These are phyloP conservation scores for Proisotoma minuta DNA, from an alignment of 2,888 invertebrate genomes.

Conservation along the genomic window DNA sequence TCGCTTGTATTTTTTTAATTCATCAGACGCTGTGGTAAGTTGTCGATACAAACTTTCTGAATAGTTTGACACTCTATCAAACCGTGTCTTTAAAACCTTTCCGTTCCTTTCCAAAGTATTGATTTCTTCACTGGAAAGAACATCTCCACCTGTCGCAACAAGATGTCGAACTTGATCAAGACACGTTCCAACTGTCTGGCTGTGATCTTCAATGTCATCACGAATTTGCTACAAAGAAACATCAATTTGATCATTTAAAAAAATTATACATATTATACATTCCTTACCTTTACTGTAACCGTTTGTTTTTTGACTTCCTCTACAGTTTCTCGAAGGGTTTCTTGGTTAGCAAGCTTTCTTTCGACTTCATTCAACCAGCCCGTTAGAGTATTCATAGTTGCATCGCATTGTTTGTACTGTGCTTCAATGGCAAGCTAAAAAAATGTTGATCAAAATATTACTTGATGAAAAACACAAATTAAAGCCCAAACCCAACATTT, in stretches of 20 bases:
- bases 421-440: conserved; percentile 90
- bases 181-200: conserved; percentile 75
- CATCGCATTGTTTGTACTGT: conserved; percentile 86
- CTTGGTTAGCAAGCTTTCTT: conserved; percentile 75
- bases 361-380: conserved; percentile 84
- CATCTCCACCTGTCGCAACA: conserved; percentile 81
- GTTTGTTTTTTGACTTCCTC: conserved; percentile 85
- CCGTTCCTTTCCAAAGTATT: conserved; percentile 80
- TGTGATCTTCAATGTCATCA: conserved; percentile 81
- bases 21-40: conserved; percentile 74
- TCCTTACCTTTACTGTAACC: conserved; percentile 71
- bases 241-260: neutral
- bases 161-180: conserved; percentile 85
- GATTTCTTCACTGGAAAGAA: conserved; percentile 87
- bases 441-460: conserved; percentile 5
- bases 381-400: conserved; percentile 74
- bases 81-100: conserved; percentile 73
- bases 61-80: conserved; percentile 74
- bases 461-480: neutral
- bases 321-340: conserved; percentile 77
- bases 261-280: neutral
- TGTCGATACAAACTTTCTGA: conserved; percentile 72
- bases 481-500: conserved; percentile 9
- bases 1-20: conserved; percentile 75
- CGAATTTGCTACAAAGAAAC: conserved; percentile 66